These are phyloP conservation scores for Taxidea taxus DNA, from an alignment of 2,113 vertebrate genomes.

Conservation along the genomic window DNA sequence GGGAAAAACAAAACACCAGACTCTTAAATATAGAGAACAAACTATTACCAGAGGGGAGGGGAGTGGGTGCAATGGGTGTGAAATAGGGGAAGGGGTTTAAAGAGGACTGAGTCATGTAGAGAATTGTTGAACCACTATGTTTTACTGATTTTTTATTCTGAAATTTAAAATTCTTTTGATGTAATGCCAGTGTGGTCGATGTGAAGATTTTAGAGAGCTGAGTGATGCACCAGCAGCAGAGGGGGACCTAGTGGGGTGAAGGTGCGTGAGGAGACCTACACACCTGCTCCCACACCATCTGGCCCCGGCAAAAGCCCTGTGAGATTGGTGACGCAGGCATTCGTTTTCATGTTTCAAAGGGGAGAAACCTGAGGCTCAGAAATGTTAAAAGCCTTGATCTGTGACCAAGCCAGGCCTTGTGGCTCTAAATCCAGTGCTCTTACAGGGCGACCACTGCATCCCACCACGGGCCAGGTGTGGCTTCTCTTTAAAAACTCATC, in stretches of 20 bases:
- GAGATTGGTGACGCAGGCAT: background rate
- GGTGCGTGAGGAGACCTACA: fast-evolving
- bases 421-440: background rate
- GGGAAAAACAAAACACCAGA: background rate
- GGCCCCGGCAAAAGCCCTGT: fast-evolving
- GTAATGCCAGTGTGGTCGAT: background rate
- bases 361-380: background rate
- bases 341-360: slow-evolving; percentile 12
- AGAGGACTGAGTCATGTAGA: background rate
- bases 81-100: background rate
- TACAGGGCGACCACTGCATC: background rate
- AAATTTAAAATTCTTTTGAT: background rate
- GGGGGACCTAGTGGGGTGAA: fast-evolving
- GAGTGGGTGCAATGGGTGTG: background rate
- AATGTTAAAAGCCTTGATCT: background rate
- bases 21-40: background rate
- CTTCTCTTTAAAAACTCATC: background rate
- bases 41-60: background rate
- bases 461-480: background rate
- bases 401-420: background rate
- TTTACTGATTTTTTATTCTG: background rate
- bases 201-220: background rate
- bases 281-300: background rate
- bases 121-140: background rate
- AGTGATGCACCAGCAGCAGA: background rate